These are phyloP conservation scores for Corticium candelabrum DNA, from an alignment of 37 sponge, comb jelly and placozoan genomes.

Conservation along the genomic window DNA sequence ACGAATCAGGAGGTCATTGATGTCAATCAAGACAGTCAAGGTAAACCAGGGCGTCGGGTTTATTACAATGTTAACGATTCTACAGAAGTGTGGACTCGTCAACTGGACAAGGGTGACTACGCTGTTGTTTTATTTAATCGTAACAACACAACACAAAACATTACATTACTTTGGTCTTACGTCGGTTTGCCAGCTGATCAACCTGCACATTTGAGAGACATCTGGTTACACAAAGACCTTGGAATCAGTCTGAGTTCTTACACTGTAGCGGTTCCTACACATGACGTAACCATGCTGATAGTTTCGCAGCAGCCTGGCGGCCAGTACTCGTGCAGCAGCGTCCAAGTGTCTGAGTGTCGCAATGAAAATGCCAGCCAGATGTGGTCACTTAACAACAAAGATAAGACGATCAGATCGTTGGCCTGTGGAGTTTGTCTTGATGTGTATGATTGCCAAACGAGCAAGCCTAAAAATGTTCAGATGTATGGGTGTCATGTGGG, in stretches of 20 bases:
- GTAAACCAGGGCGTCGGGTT: conserved; percentile 34
- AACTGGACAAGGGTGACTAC: conserved; percentile 23
- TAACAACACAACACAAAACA: background rate
- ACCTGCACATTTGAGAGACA: conserved; percentile 23
- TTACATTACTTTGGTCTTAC: background rate
- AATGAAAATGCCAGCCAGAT: too few species aligned
- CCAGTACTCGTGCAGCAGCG: too few species aligned
- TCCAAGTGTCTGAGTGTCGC: too few species aligned
- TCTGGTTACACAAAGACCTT: conserved; percentile 48
- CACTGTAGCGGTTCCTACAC: conserved; percentile 35
- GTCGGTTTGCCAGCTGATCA: background rate
- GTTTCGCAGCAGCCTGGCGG: too few species aligned
- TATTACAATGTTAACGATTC: background rate
- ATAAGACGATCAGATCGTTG: too few species aligned
- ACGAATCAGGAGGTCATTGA: conserved; percentile 76
- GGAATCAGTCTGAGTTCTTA: conserved; percentile 27
- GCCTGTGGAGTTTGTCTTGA: too few species aligned
- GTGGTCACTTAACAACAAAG: too few species aligned
- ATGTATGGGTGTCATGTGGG: too few species aligned
- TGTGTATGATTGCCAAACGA: too few species aligned
- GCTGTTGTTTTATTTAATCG: conserved; percentile 57
- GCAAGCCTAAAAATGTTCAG: too few species aligned
- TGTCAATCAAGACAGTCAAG: conserved; percentile 66
- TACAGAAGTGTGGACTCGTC: conserved; percentile 62
- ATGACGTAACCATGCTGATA: conserved; percentile 29